phyloP scores from a whole-genome alignment of 2,113 vertebrate species.

The Toxotes chatareus region DNA sequence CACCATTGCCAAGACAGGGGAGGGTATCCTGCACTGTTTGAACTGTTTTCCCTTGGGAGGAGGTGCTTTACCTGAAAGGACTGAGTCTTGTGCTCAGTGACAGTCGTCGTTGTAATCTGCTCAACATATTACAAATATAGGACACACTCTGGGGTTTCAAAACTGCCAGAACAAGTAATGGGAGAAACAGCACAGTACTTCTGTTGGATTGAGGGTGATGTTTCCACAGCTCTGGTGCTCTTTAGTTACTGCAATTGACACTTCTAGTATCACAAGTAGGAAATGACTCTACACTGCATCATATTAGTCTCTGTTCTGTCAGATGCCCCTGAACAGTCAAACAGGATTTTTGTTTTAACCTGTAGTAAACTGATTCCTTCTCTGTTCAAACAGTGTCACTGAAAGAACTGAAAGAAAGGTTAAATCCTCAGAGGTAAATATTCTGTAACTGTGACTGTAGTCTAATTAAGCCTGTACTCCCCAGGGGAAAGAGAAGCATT shows the following conservation, averaged over 20 bases:
- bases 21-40: conserved; percentile 33
- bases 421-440: conserved; percentile 5
- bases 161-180: conserved; percentile 66
- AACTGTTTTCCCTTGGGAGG: conserved; percentile 35
- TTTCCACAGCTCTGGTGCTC: conserved; percentile 81
- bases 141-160: conserved; percentile 75
- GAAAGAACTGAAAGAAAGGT: neutral
- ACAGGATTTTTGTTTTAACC: neutral
- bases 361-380: conserved; percentile 8
- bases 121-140: conserved; percentile 88
- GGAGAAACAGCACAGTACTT: conserved; percentile 68
- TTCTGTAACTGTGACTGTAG: conserved; percentile 33
- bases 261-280: neutral
- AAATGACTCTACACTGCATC: neutral
- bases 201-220: conserved; percentile 65
- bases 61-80: conserved; percentile 86
- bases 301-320: neutral
- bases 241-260: neutral
- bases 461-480: conserved; percentile 43
- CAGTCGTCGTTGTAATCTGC: conserved; percentile 84
- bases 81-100: conserved; percentile 83
- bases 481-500: conserved; percentile 37
- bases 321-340: neutral
- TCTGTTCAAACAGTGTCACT: neutral
- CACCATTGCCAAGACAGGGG: conserved; percentile 22